These are phyloP conservation scores for Hemithea aestivaria DNA, from an alignment of 2,888 invertebrate genomes.

Conservation along the genomic window DNA sequence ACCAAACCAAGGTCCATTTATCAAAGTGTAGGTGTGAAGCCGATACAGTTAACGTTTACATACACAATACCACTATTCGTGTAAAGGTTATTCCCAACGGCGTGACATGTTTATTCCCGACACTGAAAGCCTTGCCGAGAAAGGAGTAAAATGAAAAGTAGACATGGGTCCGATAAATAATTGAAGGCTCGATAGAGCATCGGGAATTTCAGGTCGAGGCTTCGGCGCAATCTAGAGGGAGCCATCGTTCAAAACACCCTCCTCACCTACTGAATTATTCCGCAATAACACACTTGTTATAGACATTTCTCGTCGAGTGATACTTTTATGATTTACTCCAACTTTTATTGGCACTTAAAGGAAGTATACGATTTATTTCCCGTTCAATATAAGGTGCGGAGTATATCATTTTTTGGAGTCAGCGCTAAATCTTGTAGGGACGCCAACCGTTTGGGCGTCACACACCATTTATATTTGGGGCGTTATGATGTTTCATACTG, in stretches of 20 bases:
- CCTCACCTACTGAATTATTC: conserved; percentile 75
- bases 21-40: conserved; percentile 21
- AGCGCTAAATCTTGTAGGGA: conserved; percentile 56
- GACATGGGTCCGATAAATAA: conserved; percentile 79
- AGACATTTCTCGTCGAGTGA: conserved; percentile 75
- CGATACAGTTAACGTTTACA: conserved; percentile 51
- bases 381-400: conserved; percentile 74
- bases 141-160: conserved; percentile 78
- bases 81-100: conserved; percentile 62
- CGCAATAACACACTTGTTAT: conserved; percentile 78
- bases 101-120: conserved; percentile 65
- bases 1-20: no score
- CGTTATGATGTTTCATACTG: conserved; percentile 34
- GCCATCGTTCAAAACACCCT: conserved; percentile 72
- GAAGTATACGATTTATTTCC: conserved; percentile 77
- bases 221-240: conserved; percentile 61
- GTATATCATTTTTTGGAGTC: conserved; percentile 74
- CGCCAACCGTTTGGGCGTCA: conserved; percentile 55
- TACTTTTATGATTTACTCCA: conserved; percentile 79
- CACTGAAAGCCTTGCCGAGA: conserved; percentile 60
- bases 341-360: conserved; percentile 80
- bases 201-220: conserved; percentile 67
- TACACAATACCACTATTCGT: conserved; percentile 51
- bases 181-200: conserved; percentile 76
- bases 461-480: conserved; percentile 52